A percentile compares a stretch with the other conserved stretches of the same genome.
Evolutionary conservation across 2,797 vertebrate species (phyloP).

Genomic region (Balearica regulorum): DNA sequence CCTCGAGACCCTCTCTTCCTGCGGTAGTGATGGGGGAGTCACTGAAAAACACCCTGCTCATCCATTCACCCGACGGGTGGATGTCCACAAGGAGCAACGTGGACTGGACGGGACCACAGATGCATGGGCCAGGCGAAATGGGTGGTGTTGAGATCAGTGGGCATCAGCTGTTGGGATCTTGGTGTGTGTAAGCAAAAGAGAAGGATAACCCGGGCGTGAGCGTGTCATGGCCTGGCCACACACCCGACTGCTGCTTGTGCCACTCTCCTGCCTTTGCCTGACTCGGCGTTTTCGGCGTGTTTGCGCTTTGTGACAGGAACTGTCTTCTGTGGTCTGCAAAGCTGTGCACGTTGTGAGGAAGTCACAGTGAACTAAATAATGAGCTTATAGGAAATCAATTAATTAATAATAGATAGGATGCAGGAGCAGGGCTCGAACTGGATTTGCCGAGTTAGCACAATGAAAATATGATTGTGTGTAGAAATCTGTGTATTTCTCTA

Average conservation of each 20-base stretch:
- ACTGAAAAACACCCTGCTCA: neutral
- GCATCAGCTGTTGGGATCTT: neutral
- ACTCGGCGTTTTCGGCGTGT: rapidly evolving
- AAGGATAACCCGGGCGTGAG: rapidly evolving
- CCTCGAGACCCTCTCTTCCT: neutral
- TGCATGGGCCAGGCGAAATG: rapidly evolving
- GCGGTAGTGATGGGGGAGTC: rapidly evolving
- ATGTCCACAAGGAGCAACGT: neutral
- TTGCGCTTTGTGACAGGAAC: neutral
- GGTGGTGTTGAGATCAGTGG: no score
- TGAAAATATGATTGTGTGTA: neutral
- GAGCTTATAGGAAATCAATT: slow-evolving; percentile 23
- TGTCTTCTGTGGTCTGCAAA: neutral
- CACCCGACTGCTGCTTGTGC: neutral
- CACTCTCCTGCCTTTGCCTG: neutral
- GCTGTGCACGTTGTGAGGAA: neutral
- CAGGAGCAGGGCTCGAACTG: neutral
- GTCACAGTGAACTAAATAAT: neutral
- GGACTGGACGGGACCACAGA: neutral
- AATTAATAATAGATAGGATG: slow-evolving; percentile 29
- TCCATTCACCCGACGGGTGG: rapidly evolving
- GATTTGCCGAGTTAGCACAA: neutral
- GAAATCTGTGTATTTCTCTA: neutral
- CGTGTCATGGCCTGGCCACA: rapidly evolving
- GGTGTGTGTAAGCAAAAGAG: neutral